Percentiles rank a stretch among this genome's conserved stretches.
Evolutionary conservation across 2,888 invertebrate genomes (phyloP).

Genomic region (Euphydryas editha): DNA sequence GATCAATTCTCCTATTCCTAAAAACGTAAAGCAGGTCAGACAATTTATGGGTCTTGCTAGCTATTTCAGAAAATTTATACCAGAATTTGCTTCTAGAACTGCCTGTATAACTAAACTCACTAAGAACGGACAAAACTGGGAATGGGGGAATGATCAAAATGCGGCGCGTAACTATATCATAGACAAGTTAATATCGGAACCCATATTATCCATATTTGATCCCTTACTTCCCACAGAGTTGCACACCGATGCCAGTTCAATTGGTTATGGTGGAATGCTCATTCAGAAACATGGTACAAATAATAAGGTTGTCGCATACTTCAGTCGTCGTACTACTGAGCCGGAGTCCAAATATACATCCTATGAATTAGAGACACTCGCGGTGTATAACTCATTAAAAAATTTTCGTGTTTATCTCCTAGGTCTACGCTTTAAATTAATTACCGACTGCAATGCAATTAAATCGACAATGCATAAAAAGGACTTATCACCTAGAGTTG

Average conservation of each 20-base stretch:
- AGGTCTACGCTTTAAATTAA: slow-evolving; percentile 41
- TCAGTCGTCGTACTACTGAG: slow-evolving; percentile 47
- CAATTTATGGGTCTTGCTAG: too few relatives aligned
- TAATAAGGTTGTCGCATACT: slow-evolving; percentile 51
- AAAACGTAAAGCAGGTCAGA: too few relatives aligned
- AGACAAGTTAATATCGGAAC: slow-evolving; percentile 28
- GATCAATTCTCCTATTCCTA: too few relatives aligned
- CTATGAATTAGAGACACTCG: slow-evolving; percentile 60
- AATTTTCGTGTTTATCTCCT: slow-evolving; percentile 46
- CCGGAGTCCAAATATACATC: slow-evolving; percentile 46
- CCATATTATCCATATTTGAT: slow-evolving; percentile 45
- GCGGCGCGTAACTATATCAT: too few relatives aligned
- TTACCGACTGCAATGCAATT: slow-evolving; percentile 48
- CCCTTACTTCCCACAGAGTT: slow-evolving; percentile 35
- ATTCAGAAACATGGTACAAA: slow-evolving; percentile 45
- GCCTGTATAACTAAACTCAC: too few relatives aligned
- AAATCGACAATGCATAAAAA: slow-evolving; percentile 45
- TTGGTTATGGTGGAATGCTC: slow-evolving; percentile 52
- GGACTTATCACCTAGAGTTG: slow-evolving; percentile 45
- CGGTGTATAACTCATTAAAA: slow-evolving; percentile 43
- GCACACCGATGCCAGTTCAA: slow-evolving; percentile 46
- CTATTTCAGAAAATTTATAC: too few relatives aligned
- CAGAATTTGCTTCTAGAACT: too few relatives aligned
- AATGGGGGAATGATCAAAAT: too few relatives aligned
- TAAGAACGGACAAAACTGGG: too few relatives aligned